These are phyloP conservation scores for Scelioninae gen. 1 DNA, from an alignment of 2,888 invertebrate genomes.

Conservation along the genomic window DNA sequence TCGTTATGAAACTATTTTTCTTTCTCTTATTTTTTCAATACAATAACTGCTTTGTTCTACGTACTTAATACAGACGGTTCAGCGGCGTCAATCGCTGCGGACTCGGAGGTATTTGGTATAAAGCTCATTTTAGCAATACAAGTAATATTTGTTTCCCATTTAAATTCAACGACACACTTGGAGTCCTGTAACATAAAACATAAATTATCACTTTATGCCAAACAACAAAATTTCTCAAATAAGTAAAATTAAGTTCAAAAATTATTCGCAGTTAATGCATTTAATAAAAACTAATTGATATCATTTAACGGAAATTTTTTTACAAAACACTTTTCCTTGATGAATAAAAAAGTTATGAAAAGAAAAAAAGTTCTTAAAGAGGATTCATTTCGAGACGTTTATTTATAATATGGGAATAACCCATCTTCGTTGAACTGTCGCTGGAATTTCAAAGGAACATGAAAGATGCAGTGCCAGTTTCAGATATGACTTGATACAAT, in stretches of 20 bases:
- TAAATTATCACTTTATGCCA: background rate
- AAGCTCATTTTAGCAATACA: slow-evolving; percentile 69
- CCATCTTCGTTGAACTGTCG: background rate
- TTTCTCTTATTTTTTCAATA: no score
- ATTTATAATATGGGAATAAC: background rate
- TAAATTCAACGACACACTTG: slow-evolving; percentile 75
- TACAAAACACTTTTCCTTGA: background rate
- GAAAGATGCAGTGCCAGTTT: background rate
- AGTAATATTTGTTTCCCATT: slow-evolving; percentile 76
- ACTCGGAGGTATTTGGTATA: slow-evolving; percentile 38
- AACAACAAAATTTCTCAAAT: background rate
- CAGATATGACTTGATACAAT: slow-evolving; percentile 16
- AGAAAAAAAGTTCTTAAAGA: background rate
- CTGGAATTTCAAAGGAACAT: slow-evolving; percentile 4
- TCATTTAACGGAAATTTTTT: background rate
- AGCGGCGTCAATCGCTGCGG: background rate
- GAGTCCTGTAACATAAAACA: slow-evolving; percentile 71
- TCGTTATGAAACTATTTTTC: no score
- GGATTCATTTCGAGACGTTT: no score
- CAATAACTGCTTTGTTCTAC: background rate
- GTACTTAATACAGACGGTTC: slow-evolving; percentile 44
- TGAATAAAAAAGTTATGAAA: background rate
- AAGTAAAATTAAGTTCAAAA: background rate
- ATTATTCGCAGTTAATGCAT: no score
- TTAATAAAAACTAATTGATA: no score